A percentile compares a stretch with the other conserved stretches of the same genome.
phyloP scores from a whole-genome alignment of 2,888 invertebrate genomes.

The Dioctria linearis region DNA sequence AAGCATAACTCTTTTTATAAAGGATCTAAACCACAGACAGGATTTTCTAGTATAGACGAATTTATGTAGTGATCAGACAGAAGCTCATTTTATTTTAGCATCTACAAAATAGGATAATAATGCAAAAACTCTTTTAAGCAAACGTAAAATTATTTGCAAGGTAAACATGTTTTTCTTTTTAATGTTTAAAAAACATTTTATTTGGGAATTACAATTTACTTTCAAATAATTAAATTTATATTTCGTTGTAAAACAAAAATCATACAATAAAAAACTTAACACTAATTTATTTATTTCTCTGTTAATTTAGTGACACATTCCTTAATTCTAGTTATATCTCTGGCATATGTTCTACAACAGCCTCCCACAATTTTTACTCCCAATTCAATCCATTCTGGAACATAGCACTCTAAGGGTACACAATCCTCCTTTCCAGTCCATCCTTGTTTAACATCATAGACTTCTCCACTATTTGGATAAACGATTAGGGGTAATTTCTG shows the following conservation, averaged over 20 bases:
- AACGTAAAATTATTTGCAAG: too few species aligned
- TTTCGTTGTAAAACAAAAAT: neutral
- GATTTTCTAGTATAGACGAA: too few species aligned
- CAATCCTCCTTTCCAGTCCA: conserved; percentile 83
- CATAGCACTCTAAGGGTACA: conserved; percentile 80
- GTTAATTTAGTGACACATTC: conserved; percentile 66
- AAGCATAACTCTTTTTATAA: too few species aligned
- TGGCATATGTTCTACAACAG: conserved; percentile 90
- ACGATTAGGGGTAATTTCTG: conserved; percentile 82
- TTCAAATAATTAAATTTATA: too few species aligned
- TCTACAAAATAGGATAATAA: too few species aligned
- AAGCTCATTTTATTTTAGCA: too few species aligned
- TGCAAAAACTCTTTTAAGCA: too few species aligned
- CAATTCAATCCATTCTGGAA: conserved; percentile 84
- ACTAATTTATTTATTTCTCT: conserved; percentile 7
- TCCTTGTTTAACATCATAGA: conserved; percentile 66
- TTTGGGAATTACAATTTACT: too few species aligned
- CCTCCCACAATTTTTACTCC: conserved; percentile 92
- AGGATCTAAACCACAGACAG: too few species aligned
- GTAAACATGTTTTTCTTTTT: too few species aligned
- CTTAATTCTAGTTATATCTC: conserved; percentile 83
- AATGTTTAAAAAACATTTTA: too few species aligned
- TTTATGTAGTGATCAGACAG: too few species aligned
- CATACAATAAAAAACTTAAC: neutral
- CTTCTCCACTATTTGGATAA: conserved; percentile 91